phyloP scores from a whole-genome alignment of 2,797 vertebrate species.

The Threskiornis aethiopicus region DNA sequence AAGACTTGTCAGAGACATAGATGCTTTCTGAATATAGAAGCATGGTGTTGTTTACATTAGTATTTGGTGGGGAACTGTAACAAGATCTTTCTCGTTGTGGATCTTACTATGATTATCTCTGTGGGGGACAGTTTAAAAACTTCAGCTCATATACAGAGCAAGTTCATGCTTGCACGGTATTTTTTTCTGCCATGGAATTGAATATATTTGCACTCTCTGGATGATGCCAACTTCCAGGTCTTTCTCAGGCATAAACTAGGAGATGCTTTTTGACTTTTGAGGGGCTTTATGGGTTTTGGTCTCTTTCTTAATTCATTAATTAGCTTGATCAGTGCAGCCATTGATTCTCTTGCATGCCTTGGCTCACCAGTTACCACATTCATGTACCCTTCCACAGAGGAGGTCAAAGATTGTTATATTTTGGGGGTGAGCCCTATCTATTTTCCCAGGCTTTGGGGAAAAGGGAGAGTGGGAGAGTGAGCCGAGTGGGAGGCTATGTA shows the following conservation, averaged over 20 bases:
- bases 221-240: background rate
- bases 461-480: background rate
- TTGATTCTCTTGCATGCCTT: background rate
- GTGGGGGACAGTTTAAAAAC: background rate
- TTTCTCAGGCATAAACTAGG: background rate
- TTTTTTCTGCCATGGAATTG: background rate
- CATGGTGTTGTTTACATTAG: background rate
- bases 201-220: background rate
- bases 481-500: background rate
- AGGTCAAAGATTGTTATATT: background rate
- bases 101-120: conserved; percentile 11
- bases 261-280: background rate
- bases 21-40: conserved; percentile 38
- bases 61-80: conserved; percentile 19
- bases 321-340: background rate
- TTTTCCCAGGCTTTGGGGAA: background rate
- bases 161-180: background rate
- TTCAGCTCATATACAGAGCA: background rate
- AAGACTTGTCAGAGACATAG: background rate
- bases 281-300: background rate
- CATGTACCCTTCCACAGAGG: background rate
- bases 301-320: background rate
- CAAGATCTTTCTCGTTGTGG: background rate
- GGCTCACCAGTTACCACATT: background rate
- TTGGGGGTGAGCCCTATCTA: background rate